Percentiles rank a stretch among this genome's conserved stretches.
These are phyloP conservation scores for Python bivittatus DNA, from an alignment of 2,113 vertebrate genomes.

Conservation along the genomic window DNA sequence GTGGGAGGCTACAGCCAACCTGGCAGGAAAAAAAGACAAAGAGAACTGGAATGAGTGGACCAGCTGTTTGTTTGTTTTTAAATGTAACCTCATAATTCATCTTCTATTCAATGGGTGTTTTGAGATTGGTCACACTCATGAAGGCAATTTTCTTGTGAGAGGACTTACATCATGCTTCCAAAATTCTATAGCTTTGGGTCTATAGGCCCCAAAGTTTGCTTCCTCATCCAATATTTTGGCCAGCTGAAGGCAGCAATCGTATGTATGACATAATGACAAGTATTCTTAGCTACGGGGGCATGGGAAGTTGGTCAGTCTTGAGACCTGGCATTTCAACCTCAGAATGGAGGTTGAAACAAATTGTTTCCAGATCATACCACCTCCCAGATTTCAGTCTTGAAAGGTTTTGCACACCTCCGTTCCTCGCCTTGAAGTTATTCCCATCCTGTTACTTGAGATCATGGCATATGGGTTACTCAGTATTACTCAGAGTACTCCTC, in stretches of 20 bases:
- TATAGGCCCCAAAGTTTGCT: background rate
- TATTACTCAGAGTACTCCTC: background rate
- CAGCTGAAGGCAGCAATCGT: background rate
- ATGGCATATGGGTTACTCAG: background rate
- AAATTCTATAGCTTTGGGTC: background rate
- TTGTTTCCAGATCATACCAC: background rate
- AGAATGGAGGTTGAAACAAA: background rate
- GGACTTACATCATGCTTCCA: background rate
- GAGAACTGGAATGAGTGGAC: background rate
- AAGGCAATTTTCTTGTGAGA: background rate
- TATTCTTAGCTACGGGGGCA: background rate
- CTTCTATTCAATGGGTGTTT: background rate
- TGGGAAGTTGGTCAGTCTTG: background rate
- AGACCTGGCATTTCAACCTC: background rate
- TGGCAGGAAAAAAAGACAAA: background rate
- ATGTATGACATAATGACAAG: background rate
- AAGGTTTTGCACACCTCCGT: background rate
- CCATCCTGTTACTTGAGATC: background rate
- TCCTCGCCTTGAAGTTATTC: background rate
- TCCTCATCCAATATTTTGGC: background rate
- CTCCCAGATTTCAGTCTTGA: background rate
- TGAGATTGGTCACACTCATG: background rate
- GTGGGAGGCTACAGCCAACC: background rate
- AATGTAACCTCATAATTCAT: background rate
- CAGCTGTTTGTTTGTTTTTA: background rate